These are phyloP conservation scores for Dioctria rufipes DNA, from an alignment of 2,888 invertebrate genomes.

Conservation along the genomic window DNA sequence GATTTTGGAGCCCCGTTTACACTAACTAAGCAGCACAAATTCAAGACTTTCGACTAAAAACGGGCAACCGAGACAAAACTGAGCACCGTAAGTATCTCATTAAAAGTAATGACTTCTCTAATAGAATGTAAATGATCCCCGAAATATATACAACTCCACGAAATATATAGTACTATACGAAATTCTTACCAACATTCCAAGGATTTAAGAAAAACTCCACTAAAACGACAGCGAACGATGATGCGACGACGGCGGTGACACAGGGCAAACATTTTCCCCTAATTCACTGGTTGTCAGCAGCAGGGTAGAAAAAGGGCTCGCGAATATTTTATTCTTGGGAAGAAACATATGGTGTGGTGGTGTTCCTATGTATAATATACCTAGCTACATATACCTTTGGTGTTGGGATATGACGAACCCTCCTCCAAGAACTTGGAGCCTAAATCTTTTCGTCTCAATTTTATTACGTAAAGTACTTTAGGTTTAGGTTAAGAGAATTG, in stretches of 20 bases:
- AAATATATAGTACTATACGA: neutral
- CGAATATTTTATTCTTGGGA: slow-evolving; percentile 44
- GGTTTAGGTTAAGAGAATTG: slow-evolving; percentile 7
- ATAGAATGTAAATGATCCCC: slow-evolving; percentile 55
- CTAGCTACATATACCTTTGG: no score
- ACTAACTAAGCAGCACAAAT: slow-evolving; percentile 17
- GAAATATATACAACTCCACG: neutral
- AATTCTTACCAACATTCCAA: neutral
- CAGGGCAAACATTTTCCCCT: slow-evolving; percentile 20
- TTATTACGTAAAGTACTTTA: slow-evolving; percentile 43
- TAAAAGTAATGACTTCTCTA: slow-evolving; percentile 56
- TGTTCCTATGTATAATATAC: slow-evolving; percentile 13
- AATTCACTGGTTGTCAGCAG: slow-evolving; percentile 32
- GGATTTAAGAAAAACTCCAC: slow-evolving; percentile 2
- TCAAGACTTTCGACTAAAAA: slow-evolving; percentile 32
- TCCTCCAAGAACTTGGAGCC: neutral
- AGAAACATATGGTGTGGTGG: slow-evolving; percentile 49
- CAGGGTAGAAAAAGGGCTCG: slow-evolving; percentile 34
- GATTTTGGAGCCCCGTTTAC: neutral
- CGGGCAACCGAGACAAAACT: slow-evolving; percentile 36
- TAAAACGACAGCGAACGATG: neutral
- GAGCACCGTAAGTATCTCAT: slow-evolving; percentile 52
- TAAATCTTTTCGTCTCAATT: slow-evolving; percentile 46
- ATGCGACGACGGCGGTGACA: no score
- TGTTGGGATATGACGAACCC: neutral